Evolutionary conservation across 2,797 vertebrate genomes (phyloP), one percentile per base, ranked within the genome.

Genomic region (Gephyroberyx darwinii): DNA sequence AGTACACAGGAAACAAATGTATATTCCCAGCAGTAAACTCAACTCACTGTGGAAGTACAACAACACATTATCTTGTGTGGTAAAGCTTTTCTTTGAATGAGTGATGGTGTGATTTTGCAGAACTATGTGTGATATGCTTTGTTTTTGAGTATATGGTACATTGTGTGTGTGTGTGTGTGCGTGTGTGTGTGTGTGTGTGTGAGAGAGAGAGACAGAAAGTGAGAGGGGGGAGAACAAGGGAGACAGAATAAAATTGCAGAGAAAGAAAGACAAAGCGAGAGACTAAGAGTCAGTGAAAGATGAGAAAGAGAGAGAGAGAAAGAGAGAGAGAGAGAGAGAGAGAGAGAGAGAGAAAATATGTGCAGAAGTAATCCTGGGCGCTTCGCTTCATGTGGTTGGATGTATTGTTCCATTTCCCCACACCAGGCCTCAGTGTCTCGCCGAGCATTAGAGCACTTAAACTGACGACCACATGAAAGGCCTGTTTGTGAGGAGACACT

Each of bases 321-420:
- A 53, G 76, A 62, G 39, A 66, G 74, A 86, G 78, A 54, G 52
- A 77, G 74, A 82, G 69, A 73, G 70, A 77, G 72, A 75, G 63
- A 65, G 41, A 48, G 54, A 55, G 74, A 61, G 77, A 77, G 81
- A 80, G 77, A 82, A 86, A 88, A 77, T 86, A 85, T 86, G 85
- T 84, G 84, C 85, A 83, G 78, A 90, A 88, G 87, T 92, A 89
- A 91, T 93, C 86, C 84, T 60, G 83, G 57, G 67, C 33, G 61
- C 81, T 90, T 75, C 71, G 75, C 86, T 93, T 94, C 89, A 92
- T 93, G 93, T 92, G 92, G 91, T 92, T 89, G 74, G 79, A 91
- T 86, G 90, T 87, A 92, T 93, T 92, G 92, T 93, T 93, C 89
- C 86, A 83, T 89, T 91, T 92, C 89, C 88, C 86, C 85, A 78